phyloP scores from a whole-genome alignment of 2,113 vertebrate genomes.

The Labeo rohita region DNA sequence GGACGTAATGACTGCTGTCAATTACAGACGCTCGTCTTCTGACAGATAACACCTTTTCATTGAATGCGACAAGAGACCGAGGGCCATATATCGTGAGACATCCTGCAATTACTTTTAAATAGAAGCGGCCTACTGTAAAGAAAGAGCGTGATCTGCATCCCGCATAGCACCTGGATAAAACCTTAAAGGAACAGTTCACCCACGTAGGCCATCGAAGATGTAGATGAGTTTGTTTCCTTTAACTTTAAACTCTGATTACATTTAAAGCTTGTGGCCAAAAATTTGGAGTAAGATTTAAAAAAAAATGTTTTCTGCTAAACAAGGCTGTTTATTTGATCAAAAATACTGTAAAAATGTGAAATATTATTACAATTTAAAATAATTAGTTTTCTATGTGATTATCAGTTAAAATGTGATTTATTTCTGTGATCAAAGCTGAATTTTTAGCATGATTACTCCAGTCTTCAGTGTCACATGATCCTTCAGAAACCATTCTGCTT shows the following conservation, averaged over 20 bases:
- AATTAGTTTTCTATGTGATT: not conserved
- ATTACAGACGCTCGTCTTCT: conserved; percentile 63
- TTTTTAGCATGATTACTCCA: not conserved
- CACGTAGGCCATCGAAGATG: too few relatives aligned
- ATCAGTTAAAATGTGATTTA: not conserved
- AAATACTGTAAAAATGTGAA: not conserved
- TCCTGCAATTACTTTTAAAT: conserved; percentile 69
- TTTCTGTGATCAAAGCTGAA: not conserved
- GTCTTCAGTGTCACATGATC: not conserved
- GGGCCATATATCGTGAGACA: conserved; percentile 4
- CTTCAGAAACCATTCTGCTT: not conserved
- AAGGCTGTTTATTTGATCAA: not conserved
- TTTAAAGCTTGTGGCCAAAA: too few relatives aligned
- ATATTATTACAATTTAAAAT: not conserved
- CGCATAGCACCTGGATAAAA: too few relatives aligned
- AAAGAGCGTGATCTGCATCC: not conserved
- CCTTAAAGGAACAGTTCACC: too few relatives aligned
- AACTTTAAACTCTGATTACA: not conserved
- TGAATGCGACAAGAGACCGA: not conserved
- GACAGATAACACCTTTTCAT: conserved; percentile 48
- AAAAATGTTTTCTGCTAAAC: not conserved
- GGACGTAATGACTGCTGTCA: conserved; percentile 68
- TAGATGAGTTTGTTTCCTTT: too few relatives aligned
- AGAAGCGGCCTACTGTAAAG: conserved; percentile 55
- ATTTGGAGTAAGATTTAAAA: too few relatives aligned